Base-by-base conservation (phyloP, 2,888 invertebrate genomes). In the Rhaphigaster nebulosa region DNA sequence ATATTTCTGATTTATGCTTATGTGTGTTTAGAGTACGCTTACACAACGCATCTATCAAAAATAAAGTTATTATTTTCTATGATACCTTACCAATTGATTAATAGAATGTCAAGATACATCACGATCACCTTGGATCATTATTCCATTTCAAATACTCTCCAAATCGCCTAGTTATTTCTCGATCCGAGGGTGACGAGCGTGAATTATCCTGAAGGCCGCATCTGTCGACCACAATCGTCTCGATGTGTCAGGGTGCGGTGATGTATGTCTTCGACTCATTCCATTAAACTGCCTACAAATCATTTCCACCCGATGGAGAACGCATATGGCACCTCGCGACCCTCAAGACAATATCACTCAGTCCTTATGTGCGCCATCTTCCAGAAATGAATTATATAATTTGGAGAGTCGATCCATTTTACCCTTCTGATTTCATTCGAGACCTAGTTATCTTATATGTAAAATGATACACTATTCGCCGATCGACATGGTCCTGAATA, bases 261-360 rank as follows among this genome's bases (percentile, higher is more conserved):
- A 84, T 84, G 45, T 84, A 84, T 84, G 45, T 84, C 45, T 84
- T 41, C n/a, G 26, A n/a, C 84, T 84, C 84, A 84, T 84, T 84
- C 84, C 84, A 84, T 84, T 84, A 84, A 84, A 84, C 84, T 20
- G 84, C 45, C n/a, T n/a, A 84, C 84, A 84, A 84, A 84, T 84
- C 84, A 84, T 84, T 84, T 84, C 84, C 84, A 38, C 84, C 26
- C 45, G 84, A 84, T 84, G 45, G 84, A 45, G 45, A 15, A 45
- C 84, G 45, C 84, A 84, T 84, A 84, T 84, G 84, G 84, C 84
- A 84, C 84, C 84, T 80, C 80, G 41, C 34, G 38, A 80, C 80
- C 80, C 80, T n/a, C 45, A 84, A 84, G 84, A 50, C 84, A 84
- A 84, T 84, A 84, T 84, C 45, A 3, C 84, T 1, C 20, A 38